Evolutionary conservation across 92 coral and sea anemone species (phyloP), one percentile per base, ranked within the genome.

Genomic region (Galaxea fascicularis): DNA sequence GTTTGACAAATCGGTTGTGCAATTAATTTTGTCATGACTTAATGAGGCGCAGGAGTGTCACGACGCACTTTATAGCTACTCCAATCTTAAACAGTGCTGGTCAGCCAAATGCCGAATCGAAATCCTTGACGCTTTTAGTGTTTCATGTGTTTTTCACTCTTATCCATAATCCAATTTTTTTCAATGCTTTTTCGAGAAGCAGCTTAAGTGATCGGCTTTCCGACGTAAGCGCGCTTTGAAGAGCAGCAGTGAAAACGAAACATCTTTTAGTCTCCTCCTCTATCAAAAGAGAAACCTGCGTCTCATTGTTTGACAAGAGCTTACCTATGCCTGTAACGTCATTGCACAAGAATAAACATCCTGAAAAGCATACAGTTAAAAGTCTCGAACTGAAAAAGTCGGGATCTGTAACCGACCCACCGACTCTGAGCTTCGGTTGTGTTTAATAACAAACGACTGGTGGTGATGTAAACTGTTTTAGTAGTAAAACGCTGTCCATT

Each of bases 381-480:
- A n/a, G n/a, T n/a, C n/a, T n/a, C n/a, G n/a, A n/a, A n/a, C n/a
- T n/a, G n/a, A n/a, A n/a, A n/a, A n/a, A n/a, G n/a, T n/a, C n/a
- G n/a, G n/a, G n/a, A n/a, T n/a, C n/a, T n/a, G n/a, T n/a, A n/a
- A n/a, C n/a, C n/a, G n/a, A n/a, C n/a, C n/a, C n/a, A n/a, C n/a
- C n/a, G n/a, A n/a, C n/a, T n/a, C 41, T 35, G 41, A 35, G 41
- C 45, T 28, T 63, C 0, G 39, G 60, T 46, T 25, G 16, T 63
- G 59, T 25, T 27, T 78, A 46, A 49, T 47, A 78, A 64, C 11
- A 65, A 76, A 63, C 46, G 65, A 78, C 41, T 35, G 51, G 27
- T 65, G 45, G n/a, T 17, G 25, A 45, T 41, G 82, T 47, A 45
- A 65, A 78, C 67, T 30, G 57, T 22, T 24, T 24, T 14, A 8